These are phyloP conservation scores for Ophion ellenae DNA, from an alignment of 2,888 invertebrate genomes.

Conservation along the genomic window DNA sequence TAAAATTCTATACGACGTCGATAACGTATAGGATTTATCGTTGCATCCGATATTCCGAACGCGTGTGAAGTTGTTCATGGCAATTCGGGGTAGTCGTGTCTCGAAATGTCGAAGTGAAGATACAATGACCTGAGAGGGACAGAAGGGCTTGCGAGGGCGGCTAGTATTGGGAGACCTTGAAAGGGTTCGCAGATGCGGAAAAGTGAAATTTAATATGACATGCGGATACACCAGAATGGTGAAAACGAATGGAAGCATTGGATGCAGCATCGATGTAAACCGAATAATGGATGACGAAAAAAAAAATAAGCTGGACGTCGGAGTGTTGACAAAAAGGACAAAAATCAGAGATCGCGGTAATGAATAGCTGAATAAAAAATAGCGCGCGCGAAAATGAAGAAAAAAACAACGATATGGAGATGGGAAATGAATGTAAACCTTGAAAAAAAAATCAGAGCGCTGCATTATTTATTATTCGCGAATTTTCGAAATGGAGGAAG, in stretches of 20 bases:
- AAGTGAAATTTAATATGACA: not conserved
- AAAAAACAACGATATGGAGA: slow-evolving; percentile 10
- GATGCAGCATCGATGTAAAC: not conserved
- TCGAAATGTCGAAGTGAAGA: too few species aligned
- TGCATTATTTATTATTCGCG: too few species aligned
- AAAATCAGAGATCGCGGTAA: slow-evolving; percentile 8
- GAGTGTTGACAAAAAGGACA: slow-evolving; percentile 19
- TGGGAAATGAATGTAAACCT: not conserved
- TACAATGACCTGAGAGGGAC: not conserved
- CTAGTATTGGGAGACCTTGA: not conserved
- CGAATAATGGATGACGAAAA: slow-evolving; percentile 5
- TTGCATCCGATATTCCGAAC: too few species aligned
- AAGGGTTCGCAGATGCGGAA: not conserved
- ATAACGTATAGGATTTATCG: too few species aligned
- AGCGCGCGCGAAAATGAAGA: not conserved
- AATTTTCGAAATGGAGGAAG: too few species aligned
- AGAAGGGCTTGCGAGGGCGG: not conserved
- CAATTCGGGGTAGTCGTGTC: too few species aligned
- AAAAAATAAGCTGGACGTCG: slow-evolving; percentile 8
- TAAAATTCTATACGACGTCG: too few species aligned
- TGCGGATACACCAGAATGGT: not conserved
- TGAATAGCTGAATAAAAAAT: slow-evolving; percentile 27
- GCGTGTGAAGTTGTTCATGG: too few species aligned
- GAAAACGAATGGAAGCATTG: slow-evolving; percentile 21
- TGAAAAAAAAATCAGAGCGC: not conserved